Evolutionary conservation across 2,797 vertebrate genomes (phyloP), one percentile per base, ranked within the genome.

Genomic region (Enteromius afrohamiltoni): DNA sequence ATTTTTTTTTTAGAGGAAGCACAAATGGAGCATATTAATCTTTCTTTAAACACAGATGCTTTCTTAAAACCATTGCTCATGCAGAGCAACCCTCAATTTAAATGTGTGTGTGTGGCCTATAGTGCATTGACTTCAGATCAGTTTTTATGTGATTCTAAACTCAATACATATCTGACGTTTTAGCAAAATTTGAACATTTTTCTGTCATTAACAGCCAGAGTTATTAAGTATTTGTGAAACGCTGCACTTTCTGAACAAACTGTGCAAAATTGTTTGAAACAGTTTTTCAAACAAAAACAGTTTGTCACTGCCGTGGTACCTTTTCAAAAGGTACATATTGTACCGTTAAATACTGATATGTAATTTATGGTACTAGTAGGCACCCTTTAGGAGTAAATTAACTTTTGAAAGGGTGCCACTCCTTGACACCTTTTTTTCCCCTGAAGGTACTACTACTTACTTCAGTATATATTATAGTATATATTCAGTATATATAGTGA

Each of bases 31-130:
- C 76, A 37, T 67, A 67, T 79, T 67, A 79, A 51, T 79, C 62
- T 79, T 79, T 67, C 77, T 79, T 37, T 34, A 78, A 77, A 77
- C 62, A 83, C 45, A 53, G 49, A 83, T 83, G 70, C 45, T 75
- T 45, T 58, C 62, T 67, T 58, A 53, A 79, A 67, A 51, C 23
- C 62, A 31, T 65, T 49, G 26, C 26, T 79, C 42, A 64, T 34
- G 26, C 26, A 71, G 21, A 74, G 8, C 42, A 60, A 37, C 1
- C 4, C 19, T 49, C 5, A 7, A 67, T 80, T 29, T 58, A 58
- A 74, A 26, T 69, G 49, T 29, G n/a, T 58, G n/a, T 37, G 23
- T 73, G 53, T 49, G 29, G 26, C 29, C 6, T 62, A n/a, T 9
- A 64, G 45, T 16, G 60, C 26, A 10, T 78, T 13, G 11, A 47